Base-by-base conservation (phyloP, 2,797 vertebrate species). In the Taenioides sp. region DNA sequence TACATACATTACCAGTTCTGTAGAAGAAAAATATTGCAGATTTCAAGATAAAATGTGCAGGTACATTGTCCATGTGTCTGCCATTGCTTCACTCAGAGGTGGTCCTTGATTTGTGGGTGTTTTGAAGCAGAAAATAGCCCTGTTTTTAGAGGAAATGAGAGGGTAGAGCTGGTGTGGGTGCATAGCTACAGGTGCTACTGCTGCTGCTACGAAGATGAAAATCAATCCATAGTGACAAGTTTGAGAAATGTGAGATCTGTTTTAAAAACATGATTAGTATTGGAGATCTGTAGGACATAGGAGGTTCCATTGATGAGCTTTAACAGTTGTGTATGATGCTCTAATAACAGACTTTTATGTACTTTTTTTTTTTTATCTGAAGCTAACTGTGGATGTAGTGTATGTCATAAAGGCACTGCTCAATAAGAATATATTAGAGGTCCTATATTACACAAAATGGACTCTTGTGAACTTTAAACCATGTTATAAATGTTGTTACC, bases 31-130 rank as follows among this genome's bases (percentile, higher is more conserved):
- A 7, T 2, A 28, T 7, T 2, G 50, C 17, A 54, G 50, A 54
- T 54, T 74, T 82, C 60, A 74, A 73, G 58, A 74, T 54, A 78
- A 76, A 80, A 68, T 40, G 58, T 74, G 64, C 50, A 57, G 76
- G 23, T 1, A n/a, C 52, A 4, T 40, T 20, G 23, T 70, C 54
- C 43, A 50, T 28, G 22, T 82, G 63, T 75, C 60, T 64, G 63
- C 74, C 54, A 54, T 82, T 7, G 68, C 57, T 34, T 73, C 37
- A 67, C 63, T 69, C 72, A 62, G 52, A 64, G 59, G 61, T 59
- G 75, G 63, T 43, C 54, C 23, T 61, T 61, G 49, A 68, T 67
- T 22, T 61, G 74, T 80, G 54, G 77, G 61, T 22, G 58, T 77
- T 73, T 12, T 57, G 62, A 16, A 27, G 60, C 63, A 27, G 70